Base-by-base conservation (phyloP, 2,888 invertebrate species). In the Stomorhina lunata region DNA sequence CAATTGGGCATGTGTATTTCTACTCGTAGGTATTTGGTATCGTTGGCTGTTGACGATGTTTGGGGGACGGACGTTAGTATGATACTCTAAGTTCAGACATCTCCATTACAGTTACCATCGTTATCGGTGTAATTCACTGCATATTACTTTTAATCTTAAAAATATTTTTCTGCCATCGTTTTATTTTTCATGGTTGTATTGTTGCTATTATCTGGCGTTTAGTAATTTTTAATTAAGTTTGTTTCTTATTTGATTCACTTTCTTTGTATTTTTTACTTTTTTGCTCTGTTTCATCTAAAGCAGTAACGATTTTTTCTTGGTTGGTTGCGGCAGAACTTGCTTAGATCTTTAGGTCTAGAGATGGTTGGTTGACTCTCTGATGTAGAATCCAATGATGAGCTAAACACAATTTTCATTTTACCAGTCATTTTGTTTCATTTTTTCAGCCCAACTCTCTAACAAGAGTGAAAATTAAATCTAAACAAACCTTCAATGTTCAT, bases 201-300 rank as follows among this genome's bases (percentile, higher is more conserved):
- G 59, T 69, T 73, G 76, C 75, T 84, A 84, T 84, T 86, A 84
- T 86, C 85, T 82, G 85, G 85, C 84, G 85, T 83, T 86, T 85
- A 85, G 86, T 69, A 84, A 80, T 84, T 85, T 85, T 85, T 86
- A 87, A 87, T 87, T 87, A 85, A 84, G 86, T 86, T 86, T 84
- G 72, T 80, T 83, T 82, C 40, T 69, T 84, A 84, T 85, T 43
- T 55, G 25, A 17, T 50, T 9, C 43, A 76, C 20, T 68, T 68
- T 59, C n/a, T 4, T 81, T 66, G 77, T 61, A 57, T 76, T 75
- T 57, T 80, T 80, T 78, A 22, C 68, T 15, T 1, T n/a, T 43
- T 29, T 20, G 6, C 3, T 25, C 37, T 48, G 9, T 17, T 48
- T 20, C 59, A 27, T 71, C 53, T 17, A 27, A 22, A 50, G 63